Conservation (phyloP, 2,888 invertebrate species). For the Ichneumon xanthorius region DNA sequence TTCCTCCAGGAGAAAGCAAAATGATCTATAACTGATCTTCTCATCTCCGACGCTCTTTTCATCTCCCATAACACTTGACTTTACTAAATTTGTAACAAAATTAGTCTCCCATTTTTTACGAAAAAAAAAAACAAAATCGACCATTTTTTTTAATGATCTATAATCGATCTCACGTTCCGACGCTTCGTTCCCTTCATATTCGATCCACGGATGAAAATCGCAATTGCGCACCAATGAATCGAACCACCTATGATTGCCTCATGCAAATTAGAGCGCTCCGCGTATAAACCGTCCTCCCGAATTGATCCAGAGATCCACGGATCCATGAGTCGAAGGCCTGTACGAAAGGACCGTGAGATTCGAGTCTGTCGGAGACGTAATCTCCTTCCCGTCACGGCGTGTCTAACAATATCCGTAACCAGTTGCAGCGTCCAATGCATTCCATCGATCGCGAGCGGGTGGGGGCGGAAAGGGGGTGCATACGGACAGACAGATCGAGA, state of each 20-base stretch:
- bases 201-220: background rate
- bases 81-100: no score
- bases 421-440: conserved; percentile 15
- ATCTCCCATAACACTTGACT: no score
- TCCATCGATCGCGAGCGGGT: conserved; percentile 12
- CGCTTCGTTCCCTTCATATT: background rate
- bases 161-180: no score
- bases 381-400: conserved; percentile 47
- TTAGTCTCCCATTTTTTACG: no score
- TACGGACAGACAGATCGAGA: conserved; percentile 41
- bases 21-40: background rate
- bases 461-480: background rate
- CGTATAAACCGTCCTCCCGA: background rate
- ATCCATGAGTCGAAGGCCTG: background rate
- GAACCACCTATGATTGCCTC: background rate
- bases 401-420: conserved; percentile 51
- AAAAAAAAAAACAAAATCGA: no score
- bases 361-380: conserved; percentile 19
- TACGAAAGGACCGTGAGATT: conserved; percentile 3
- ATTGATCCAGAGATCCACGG: background rate
- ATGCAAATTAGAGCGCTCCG: background rate
- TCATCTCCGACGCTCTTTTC: background rate
- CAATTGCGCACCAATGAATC: background rate
- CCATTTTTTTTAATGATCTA: background rate
- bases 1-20: no score